Conservation (phyloP, 1,140 invertebrate species). For the Elysia chlorotica region DNA sequence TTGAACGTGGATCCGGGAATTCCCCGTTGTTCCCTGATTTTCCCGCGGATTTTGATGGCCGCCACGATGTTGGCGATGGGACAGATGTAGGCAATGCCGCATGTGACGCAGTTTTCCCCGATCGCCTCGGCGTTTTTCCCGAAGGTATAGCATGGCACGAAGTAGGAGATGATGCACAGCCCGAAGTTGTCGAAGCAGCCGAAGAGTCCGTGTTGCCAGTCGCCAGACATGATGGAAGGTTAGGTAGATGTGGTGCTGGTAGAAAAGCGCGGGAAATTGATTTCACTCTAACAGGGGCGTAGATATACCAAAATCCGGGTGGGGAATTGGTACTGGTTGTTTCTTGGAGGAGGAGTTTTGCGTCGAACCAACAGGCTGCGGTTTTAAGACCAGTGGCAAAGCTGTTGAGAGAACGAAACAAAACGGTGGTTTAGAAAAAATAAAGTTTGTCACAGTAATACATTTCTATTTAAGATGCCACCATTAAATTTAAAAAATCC, state of each 20-base stretch:
- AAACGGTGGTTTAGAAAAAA: too few species aligned
- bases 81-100: constrained; percentile 44
- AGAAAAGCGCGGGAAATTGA: not conserved
- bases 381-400: too few species aligned
- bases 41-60: constrained; percentile 48
- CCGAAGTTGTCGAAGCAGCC: constrained; percentile 58
- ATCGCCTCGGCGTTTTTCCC: constrained; percentile 59
- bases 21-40: constrained; percentile 50
- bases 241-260: not conserved
- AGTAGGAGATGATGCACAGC: constrained; percentile 54
- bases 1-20: constrained; percentile 49
- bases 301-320: not conserved
- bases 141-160: constrained; percentile 56
- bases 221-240: constrained; percentile 36
- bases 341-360: not conserved
- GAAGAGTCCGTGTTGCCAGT: constrained; percentile 54
- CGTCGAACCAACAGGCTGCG: not conserved
- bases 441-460: too few species aligned
- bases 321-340: not conserved
- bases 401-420: too few species aligned
- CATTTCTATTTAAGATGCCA: too few species aligned
- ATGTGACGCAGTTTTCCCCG: constrained; percentile 53
- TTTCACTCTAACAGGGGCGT: not conserved
- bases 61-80: constrained; percentile 45
- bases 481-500: too few species aligned